Percentiles rank a stretch among this genome's conserved stretches.
phyloP scores from a whole-genome alignment of 2,113 vertebrate genomes.

The Chamaetylas fuelleborni region DNA sequence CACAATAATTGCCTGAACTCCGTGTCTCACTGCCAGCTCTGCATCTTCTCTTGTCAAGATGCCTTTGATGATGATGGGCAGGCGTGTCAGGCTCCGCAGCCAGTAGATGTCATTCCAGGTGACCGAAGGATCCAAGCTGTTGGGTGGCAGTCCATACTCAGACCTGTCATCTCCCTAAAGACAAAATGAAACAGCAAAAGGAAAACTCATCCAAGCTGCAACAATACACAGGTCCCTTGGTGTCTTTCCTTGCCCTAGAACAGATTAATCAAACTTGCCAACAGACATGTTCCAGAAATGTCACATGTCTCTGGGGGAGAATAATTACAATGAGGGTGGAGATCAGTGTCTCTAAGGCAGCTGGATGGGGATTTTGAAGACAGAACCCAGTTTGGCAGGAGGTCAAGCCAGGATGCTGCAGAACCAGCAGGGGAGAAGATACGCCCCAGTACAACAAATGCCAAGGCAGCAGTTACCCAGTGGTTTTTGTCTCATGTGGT shows the following conservation, averaged over 20 bases:
- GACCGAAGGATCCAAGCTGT: constrained; percentile 81
- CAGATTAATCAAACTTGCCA: not conserved
- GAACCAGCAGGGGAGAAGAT: not conserved
- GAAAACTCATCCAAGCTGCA: not conserved
- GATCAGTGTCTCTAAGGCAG: not conserved
- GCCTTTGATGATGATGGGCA: constrained; percentile 95
- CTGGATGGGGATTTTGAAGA: not conserved
- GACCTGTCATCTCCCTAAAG: constrained; percentile 66
- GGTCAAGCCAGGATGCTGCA: not conserved
- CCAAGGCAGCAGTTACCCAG: not conserved
- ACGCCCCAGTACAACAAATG: not conserved
- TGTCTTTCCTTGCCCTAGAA: not conserved
- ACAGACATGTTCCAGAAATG: not conserved
- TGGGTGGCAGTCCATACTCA: constrained; percentile 74
- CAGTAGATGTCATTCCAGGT: constrained; percentile 91
- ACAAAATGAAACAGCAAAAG: not conserved
- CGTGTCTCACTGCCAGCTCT: constrained; percentile 87
- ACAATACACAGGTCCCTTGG: not conserved
- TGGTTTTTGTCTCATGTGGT: constrained; percentile 17
- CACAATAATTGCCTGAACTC: constrained; percentile 90
- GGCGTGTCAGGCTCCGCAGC: constrained; percentile 83
- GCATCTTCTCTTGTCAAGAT: constrained; percentile 96
- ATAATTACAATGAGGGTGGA: not conserved
- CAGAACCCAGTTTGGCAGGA: not conserved
- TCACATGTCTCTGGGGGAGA: not conserved